Conservation (phyloP, 2,113 vertebrate species). For the Pipa parva region DNA sequence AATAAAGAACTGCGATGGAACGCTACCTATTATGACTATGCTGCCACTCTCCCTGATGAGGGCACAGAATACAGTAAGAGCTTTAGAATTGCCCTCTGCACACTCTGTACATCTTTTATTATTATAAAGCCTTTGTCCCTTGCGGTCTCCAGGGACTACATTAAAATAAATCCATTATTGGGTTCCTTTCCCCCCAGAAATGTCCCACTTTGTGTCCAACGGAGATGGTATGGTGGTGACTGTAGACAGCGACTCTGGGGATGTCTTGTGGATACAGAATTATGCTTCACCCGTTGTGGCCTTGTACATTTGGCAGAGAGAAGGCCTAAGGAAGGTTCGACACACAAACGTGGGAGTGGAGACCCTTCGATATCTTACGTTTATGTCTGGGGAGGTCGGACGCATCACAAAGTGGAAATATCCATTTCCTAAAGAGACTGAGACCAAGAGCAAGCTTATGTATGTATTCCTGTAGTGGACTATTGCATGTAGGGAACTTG, state of each 20-base stretch:
- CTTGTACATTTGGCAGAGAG: slow-evolving; percentile 93
- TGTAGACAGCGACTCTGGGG: slow-evolving; percentile 88
- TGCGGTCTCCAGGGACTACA: not conserved
- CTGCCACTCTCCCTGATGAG: slow-evolving; percentile 84
- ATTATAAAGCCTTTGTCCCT: not conserved
- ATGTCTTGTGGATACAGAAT: slow-evolving; percentile 93
- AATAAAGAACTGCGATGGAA: slow-evolving; percentile 94
- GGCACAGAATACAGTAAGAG: slow-evolving; percentile 87
- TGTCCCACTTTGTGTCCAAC: slow-evolving; percentile 96
- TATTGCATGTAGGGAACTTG: too few species aligned
- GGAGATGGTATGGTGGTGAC: slow-evolving; percentile 96
- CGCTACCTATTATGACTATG: slow-evolving; percentile 95
- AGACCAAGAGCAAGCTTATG: slow-evolving; percentile 92
- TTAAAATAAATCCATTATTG: not conserved
- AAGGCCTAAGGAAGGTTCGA: slow-evolving; percentile 83
- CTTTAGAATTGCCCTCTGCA: too few species aligned
- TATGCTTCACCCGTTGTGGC: slow-evolving; percentile 95
- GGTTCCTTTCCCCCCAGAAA: slow-evolving; percentile 65
- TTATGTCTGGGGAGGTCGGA: slow-evolving; percentile 93
- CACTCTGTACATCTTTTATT: not conserved
- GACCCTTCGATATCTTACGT: slow-evolving; percentile 92
- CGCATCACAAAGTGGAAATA: slow-evolving; percentile 98
- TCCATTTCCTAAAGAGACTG: slow-evolving; percentile 88
- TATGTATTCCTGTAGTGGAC: slow-evolving; percentile 57
- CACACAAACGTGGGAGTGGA: slow-evolving; percentile 92